phyloP scores from a whole-genome alignment of 2,888 invertebrate genomes.

The Amphimallon solstitiale region DNA sequence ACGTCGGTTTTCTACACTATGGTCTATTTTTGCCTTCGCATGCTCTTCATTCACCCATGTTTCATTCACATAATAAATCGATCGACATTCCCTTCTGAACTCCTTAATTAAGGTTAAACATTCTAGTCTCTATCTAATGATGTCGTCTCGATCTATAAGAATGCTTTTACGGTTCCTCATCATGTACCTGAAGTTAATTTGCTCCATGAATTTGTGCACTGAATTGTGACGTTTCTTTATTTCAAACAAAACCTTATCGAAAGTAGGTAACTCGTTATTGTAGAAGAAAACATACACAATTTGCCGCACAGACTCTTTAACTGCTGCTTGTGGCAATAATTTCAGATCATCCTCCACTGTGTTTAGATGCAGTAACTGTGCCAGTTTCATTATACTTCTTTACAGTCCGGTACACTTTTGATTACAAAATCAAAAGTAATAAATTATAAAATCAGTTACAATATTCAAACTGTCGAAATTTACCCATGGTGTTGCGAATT shows the following conservation, averaged over 20 bases:
- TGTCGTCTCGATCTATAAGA: too few relatives aligned
- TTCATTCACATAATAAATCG: too few relatives aligned
- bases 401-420: not conserved
- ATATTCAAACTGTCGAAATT: not conserved
- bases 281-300: not conserved
- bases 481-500: too few relatives aligned
- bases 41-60: too few relatives aligned
- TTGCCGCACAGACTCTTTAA: not conserved
- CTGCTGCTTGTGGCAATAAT: not conserved
- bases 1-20: not conserved
- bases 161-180: not conserved
- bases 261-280: not conserved
- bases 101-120: not conserved
- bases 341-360: not conserved
- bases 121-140: too few relatives aligned
- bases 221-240: not conserved
- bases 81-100: not conserved
- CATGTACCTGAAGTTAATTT: not conserved
- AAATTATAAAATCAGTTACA: not conserved
- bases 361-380: too few relatives aligned
- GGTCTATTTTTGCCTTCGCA: not conserved
- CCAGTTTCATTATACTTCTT: too few relatives aligned
- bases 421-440: not conserved
- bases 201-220: not conserved
- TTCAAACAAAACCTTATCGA: not conserved